Conservation (phyloP, 2,888 invertebrate species). For the Carterocephalus palaemon region DNA sequence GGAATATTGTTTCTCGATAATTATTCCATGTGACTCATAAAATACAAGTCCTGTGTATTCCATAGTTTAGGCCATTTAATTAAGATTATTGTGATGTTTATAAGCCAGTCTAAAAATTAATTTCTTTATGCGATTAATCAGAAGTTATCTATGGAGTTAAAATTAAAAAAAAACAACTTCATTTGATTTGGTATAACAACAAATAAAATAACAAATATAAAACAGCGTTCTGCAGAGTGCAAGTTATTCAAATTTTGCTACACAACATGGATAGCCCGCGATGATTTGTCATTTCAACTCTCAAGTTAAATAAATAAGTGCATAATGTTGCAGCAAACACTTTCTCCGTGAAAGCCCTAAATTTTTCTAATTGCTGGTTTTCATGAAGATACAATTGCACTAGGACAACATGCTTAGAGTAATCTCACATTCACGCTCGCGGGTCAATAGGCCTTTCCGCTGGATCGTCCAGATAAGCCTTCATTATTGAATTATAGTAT, state of each 20-base stretch:
- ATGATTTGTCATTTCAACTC: constrained; percentile 19
- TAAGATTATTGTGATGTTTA: too few species aligned
- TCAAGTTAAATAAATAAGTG: constrained; percentile 16
- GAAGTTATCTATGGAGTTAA: too few species aligned
- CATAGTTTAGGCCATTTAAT: too few species aligned
- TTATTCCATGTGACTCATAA: too few species aligned
- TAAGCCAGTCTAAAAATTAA: too few species aligned
- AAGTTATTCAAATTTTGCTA: not conserved
- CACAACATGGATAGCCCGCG: not conserved
- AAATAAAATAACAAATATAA: too few species aligned
- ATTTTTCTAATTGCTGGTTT: constrained; percentile 17
- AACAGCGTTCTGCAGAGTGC: constrained; percentile 4
- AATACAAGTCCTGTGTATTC: too few species aligned
- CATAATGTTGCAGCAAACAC: constrained; percentile 7
- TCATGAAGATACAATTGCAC: constrained; percentile 31
- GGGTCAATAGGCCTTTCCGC: constrained; percentile 69
- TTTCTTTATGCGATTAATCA: too few species aligned
- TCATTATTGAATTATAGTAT: constrained; percentile 62
- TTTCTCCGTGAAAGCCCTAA: not conserved
- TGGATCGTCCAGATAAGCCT: constrained; percentile 60
- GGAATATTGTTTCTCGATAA: too few species aligned
- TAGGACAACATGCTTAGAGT: constrained; percentile 56
- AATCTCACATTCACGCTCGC: constrained; percentile 70
- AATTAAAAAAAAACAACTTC: too few species aligned
- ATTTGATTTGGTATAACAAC: too few species aligned